phyloP scores from a whole-genome alignment of 2,113 vertebrate species.

The Azemiops feae region DNA sequence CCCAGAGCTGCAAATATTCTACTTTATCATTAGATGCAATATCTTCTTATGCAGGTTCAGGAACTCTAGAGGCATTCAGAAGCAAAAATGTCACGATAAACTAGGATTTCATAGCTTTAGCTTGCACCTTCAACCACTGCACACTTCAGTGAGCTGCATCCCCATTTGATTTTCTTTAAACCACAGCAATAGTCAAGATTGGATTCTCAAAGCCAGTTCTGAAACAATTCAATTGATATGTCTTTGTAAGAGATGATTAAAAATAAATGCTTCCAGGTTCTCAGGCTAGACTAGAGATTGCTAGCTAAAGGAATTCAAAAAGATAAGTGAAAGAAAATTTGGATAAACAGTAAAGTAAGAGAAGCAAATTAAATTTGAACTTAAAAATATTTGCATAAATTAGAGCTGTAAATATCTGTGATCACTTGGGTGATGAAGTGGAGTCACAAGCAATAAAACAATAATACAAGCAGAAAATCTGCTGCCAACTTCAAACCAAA shows the following conservation, averaged over 20 bases:
- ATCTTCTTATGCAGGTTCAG: constrained; percentile 2
- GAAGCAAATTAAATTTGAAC: background rate
- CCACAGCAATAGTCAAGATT: background rate
- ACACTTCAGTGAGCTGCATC: background rate
- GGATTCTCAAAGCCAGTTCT: background rate
- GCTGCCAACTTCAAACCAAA: background rate
- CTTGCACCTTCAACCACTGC: background rate
- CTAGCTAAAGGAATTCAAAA: background rate
- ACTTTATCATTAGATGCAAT: background rate
- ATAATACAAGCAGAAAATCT: background rate
- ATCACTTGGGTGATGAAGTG: background rate
- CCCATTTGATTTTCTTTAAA: constrained; percentile 16
- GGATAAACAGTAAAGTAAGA: background rate
- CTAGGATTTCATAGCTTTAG: background rate
- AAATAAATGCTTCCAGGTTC: background rate
- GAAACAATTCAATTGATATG: background rate
- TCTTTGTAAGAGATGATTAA: background rate
- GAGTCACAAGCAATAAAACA: background rate
- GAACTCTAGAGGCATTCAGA: constrained; percentile 19
- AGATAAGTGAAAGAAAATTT: background rate
- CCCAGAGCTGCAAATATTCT: background rate
- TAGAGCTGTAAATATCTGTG: background rate
- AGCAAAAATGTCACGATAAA: constrained; percentile 32
- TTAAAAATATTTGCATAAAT: background rate
- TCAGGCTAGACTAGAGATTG: background rate